Evolutionary conservation across 2,797 vertebrate genomes (phyloP), one percentile per base, ranked within the genome.

Genomic region (Perodicticus potto): DNA sequence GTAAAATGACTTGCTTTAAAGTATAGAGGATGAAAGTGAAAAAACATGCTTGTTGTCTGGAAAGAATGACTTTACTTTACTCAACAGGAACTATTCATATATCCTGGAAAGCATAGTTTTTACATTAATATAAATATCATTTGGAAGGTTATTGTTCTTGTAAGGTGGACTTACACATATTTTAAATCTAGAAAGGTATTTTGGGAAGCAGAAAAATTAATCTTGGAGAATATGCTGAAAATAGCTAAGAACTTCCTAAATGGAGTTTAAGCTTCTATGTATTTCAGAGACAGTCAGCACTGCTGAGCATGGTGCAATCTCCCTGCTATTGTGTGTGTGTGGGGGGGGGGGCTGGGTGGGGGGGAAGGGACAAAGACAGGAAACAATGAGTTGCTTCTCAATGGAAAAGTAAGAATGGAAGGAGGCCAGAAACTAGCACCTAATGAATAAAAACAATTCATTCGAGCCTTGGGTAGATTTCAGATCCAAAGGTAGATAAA

Each of bases 121-220:
- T 85, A 72, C 12, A 82, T 73, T 57, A 85, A 4, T 91, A 34
- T 86, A 93, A 96, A 78, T 89, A 93, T 65, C 34, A 72, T 81
- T 87, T 88, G 57, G 57, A 81, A 94, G 19, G 14, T 74, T 90
- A 84, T 82, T 95, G 6, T 94, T 96, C 77, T 70, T 93, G 82
- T 49, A 74, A 93, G 89, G 76, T 11, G 4, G 9, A 2, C 3
- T 94, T 70, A 37, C 14, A 53, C 49, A 53, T 53, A 53, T 16
- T 82, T 96, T 96, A 69, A 74, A 73, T 92, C 72, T 40, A 82
- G 20, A 87, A 87, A 84, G 13, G 20, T 93, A 86, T 7, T n/a
- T 93, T 87, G 34, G 49, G 73, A 89, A 87, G 23, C n/a, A 57
- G 34, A 84, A 80, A 76, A 85, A 61, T 11, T 19, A 63, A 7